Percentiles rank a stretch among this genome's conserved stretches.
These are phyloP conservation scores for Drosophila pandora DNA, from an alignment of 1,140 invertebrate genomes.

Conservation along the genomic window DNA sequence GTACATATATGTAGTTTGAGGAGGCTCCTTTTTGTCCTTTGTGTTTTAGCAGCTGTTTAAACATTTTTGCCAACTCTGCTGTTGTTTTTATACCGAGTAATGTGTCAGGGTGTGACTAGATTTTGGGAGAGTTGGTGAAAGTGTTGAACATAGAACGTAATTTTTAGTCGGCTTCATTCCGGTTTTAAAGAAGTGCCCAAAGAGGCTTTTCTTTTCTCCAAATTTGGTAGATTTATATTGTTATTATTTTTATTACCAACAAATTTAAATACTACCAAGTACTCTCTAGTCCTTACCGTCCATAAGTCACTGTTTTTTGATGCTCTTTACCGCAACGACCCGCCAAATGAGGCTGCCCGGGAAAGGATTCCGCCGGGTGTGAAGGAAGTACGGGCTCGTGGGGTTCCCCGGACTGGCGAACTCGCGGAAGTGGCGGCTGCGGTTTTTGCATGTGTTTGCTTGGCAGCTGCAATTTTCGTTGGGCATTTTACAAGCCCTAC, in stretches of 20 bases:
- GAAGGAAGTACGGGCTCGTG: slow-evolving; percentile 22
- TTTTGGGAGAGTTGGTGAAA: too few relatives aligned
- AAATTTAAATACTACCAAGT: neutral
- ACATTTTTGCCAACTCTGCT: slow-evolving; percentile 65
- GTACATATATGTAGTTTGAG: neutral
- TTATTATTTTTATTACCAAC: too few relatives aligned
- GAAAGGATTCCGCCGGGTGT: neutral
- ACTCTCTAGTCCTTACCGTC: neutral
- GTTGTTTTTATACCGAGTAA: slow-evolving; percentile 28
- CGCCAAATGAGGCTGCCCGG: slow-evolving; percentile 54
- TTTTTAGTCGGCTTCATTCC: too few relatives aligned
- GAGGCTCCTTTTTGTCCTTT: slow-evolving; percentile 46
- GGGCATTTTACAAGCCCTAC: slow-evolving; percentile 22
- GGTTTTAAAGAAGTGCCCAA: too few relatives aligned
- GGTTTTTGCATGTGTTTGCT: slow-evolving; percentile 74
- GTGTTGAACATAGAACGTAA: too few relatives aligned
- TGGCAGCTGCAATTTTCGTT: slow-evolving; percentile 54
- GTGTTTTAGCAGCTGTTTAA: slow-evolving; percentile 73
- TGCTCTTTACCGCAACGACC: slow-evolving; percentile 38
- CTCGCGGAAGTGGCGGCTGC: slow-evolving; percentile 75
- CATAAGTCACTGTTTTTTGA: slow-evolving; percentile 1
- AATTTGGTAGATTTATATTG: too few relatives aligned
- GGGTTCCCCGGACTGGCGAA: slow-evolving; percentile 31
- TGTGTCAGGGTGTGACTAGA: neutral
- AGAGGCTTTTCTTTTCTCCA: too few relatives aligned